Base-by-base conservation (phyloP, 1,140 invertebrate species). In the Rhyzopertha dominica region DNA sequence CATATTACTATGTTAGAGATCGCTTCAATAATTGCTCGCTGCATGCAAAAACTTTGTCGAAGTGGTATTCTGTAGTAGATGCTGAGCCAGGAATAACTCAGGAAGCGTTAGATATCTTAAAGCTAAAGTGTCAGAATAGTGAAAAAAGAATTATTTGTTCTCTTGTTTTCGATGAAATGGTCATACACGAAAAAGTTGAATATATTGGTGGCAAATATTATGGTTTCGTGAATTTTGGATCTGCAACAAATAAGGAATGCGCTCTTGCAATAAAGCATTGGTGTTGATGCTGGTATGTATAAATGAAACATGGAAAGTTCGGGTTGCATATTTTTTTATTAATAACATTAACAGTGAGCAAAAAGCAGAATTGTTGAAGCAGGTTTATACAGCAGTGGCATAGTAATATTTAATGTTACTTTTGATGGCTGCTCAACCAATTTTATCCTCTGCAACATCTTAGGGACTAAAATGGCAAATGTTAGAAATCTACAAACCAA, bases 271-370 rank as follows among this genome's bases (percentile, higher is more conserved):
- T 38, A 43, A 64, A 39, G 61, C 55, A 10, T 46, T 66, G 14
- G 51, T 58, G 8, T 68, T 66, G 29, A 54, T 65, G 53, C 25
- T 60, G 2, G 56, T 55, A 17, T 42, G 20, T 22, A 28, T 68
- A 5, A 66, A 66, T 51, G 45, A 35, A 12, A 24, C 16, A 5
- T 67, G 55, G 56, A 68, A 68, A 47, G 39, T 67, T 4, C 62
- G 62, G n/a, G 51, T 62, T n/a, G 56, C 45, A 2, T 66, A 66
- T 46, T 66, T 62, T 57, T 55, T 66, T n/a, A 58, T 59, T 12
- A 17, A 51, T 30, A 36, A 36, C 22, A 36, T 63, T n/a, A 46
- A 13, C 16, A 50, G 41, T 4, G 12, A 25, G 7, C 34, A 61
- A 34, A 54, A 57, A 46, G 48, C 54, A 7, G 47, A 43, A 25